These are phyloP conservation scores for Aphelinus certus DNA, from an alignment of 1,140 invertebrate genomes.

Conservation along the genomic window DNA sequence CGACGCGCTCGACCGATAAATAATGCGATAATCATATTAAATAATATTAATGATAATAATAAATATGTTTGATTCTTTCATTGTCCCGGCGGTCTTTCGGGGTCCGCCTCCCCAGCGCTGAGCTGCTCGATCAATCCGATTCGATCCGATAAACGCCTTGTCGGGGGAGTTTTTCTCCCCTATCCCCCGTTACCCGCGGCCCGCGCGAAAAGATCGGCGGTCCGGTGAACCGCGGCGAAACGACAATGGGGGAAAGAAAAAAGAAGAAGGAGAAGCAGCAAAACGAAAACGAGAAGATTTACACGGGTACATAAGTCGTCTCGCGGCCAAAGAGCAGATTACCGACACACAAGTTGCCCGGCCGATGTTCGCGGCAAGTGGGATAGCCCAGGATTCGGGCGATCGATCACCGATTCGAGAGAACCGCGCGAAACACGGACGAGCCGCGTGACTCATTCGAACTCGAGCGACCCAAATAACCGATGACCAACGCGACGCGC, in stretches of 20 bases:
- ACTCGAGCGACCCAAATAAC: neutral
- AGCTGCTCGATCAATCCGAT: neutral
- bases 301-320: neutral
- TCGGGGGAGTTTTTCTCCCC: neutral
- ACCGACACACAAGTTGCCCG: neutral
- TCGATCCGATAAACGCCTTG: slow-evolving; percentile 1
- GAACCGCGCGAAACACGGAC: neutral
- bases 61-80: slow-evolving; percentile 48
- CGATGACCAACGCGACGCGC: neutral
- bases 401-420: slow-evolving; percentile 1
- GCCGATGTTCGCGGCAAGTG: neutral
- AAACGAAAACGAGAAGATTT: neutral
- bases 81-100: slow-evolving; percentile 29
- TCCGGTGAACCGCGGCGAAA: no score
- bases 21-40: slow-evolving; percentile 31
- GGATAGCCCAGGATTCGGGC: neutral
- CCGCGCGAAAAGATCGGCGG: no score
- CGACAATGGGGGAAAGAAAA: no score
- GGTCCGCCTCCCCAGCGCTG: neutral
- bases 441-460: neutral
- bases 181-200: no score
- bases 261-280: no score
- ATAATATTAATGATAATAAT: slow-evolving; percentile 49
- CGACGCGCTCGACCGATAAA: slow-evolving; percentile 23
- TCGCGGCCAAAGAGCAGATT: neutral